Conservation (phyloP, 2,888 invertebrate genomes). For the Drosophila falleni region DNA sequence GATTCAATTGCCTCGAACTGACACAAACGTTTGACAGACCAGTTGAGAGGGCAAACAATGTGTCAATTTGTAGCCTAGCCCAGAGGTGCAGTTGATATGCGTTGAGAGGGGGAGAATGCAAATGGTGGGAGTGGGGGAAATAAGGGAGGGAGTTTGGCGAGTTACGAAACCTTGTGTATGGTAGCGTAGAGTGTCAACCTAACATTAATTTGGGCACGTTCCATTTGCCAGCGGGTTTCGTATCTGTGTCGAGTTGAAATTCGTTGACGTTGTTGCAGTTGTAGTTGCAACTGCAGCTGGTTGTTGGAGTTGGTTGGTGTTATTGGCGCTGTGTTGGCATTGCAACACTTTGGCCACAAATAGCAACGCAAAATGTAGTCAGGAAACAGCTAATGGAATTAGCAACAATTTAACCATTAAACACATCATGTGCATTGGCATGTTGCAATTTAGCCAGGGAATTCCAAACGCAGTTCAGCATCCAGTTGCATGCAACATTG, state of each 20-base stretch:
- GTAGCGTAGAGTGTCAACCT: conserved; percentile 64
- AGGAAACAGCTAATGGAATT: conserved; percentile 75
- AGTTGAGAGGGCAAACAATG: conserved; percentile 65
- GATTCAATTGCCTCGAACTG: not conserved
- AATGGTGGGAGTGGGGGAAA: not conserved
- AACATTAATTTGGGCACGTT: conserved; percentile 77
- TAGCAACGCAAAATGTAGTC: conserved; percentile 58
- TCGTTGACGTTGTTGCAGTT: conserved; percentile 21
- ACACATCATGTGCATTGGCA: conserved; percentile 80
- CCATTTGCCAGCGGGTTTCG: conserved; percentile 56
- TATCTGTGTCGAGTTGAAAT: conserved; percentile 11
- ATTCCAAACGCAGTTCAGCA: conserved; percentile 7
- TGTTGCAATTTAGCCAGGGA: conserved; percentile 56
- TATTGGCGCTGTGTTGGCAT: conserved; percentile 39
- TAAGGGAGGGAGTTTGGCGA: not conserved
- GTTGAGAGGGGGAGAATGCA: not conserved
- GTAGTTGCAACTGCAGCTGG: conserved; percentile 11
- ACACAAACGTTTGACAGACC: conserved; percentile 55
- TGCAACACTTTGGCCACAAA: conserved; percentile 76
- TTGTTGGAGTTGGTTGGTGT: conserved; percentile 9
- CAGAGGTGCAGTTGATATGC: conserved; percentile 4
- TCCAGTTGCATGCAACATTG: conserved; percentile 31
- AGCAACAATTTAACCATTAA: conserved; percentile 82
- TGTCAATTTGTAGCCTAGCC: conserved; percentile 61
- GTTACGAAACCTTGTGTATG: conserved; percentile 56